These are phyloP conservation scores for Chloroclysta siterata DNA, from an alignment of 2,888 invertebrate genomes.

Conservation along the genomic window DNA sequence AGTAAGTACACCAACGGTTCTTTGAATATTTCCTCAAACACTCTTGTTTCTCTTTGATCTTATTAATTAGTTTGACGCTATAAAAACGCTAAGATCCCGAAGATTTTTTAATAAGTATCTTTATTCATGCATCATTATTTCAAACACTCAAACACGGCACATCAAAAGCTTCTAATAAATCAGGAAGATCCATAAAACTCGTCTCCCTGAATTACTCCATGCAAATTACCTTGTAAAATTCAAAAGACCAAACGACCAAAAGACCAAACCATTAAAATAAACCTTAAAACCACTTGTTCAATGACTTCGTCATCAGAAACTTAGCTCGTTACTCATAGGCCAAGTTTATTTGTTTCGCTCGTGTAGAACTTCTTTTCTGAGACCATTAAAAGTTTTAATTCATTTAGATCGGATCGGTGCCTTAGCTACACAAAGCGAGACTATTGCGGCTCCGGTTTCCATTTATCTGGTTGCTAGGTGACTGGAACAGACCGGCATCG, in stretches of 20 bases:
- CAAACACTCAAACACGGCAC: neutral
- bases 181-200: constrained; percentile 18
- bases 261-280: constrained; percentile 39
- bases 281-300: constrained; percentile 33
- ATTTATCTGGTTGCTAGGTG: neutral
- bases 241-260: constrained; percentile 42
- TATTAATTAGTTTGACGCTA: too few species aligned
- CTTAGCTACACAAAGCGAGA: constrained; percentile 9
- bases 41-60: too few species aligned
- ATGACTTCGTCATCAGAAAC: constrained; percentile 46
- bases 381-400: constrained; percentile 67
- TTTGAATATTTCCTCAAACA: too few species aligned
- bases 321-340: constrained; percentile 51
- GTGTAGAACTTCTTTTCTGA: constrained; percentile 49
- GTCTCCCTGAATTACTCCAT: constrained; percentile 29
- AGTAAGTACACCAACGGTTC: too few species aligned
- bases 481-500: too few species aligned
- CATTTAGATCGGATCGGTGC: constrained; percentile 44
- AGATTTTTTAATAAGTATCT: neutral
- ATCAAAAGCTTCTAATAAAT: constrained; percentile 15
- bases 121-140: too few species aligned
- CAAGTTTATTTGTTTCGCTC: constrained; percentile 57
- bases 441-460: neutral
- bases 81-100: neutral
- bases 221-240: constrained; percentile 47